phyloP scores from a whole-genome alignment of 2,888 invertebrate genomes.

The Nomada flava region DNA sequence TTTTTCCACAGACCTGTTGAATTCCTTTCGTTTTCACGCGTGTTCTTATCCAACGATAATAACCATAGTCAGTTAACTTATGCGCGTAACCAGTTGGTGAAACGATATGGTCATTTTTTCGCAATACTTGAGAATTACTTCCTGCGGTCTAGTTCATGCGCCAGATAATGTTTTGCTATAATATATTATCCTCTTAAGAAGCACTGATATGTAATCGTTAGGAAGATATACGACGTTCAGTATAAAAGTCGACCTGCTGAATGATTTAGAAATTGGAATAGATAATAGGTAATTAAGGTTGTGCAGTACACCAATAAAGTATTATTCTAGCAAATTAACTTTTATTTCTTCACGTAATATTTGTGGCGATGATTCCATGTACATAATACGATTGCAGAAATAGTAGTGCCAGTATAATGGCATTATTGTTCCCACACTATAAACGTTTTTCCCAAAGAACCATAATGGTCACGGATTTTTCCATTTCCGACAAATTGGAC shows the following conservation, averaged over 20 bases:
- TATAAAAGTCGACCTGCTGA: neutral
- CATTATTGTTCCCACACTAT: neutral
- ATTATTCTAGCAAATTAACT: neutral
- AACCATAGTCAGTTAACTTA: too few relatives aligned
- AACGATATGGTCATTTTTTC: too few relatives aligned
- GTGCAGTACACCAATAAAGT: neutral
- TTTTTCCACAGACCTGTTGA: conserved; percentile 43
- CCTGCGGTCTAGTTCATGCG: too few relatives aligned
- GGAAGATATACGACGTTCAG: neutral
- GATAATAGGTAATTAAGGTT: neutral
- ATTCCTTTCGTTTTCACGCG: conserved; percentile 4
- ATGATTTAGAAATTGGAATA: neutral
- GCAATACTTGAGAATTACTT: too few relatives aligned
- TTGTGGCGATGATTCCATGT: neutral
- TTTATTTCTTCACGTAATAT: neutral
- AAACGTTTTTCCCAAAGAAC: neutral
- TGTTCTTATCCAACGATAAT: too few relatives aligned
- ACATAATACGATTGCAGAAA: conserved; percentile 4
- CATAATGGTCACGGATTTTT: conserved; percentile 23
- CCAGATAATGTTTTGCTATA: too few relatives aligned
- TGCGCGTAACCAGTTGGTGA: too few relatives aligned
- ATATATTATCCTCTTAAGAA: too few relatives aligned
- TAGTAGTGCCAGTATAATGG: conserved; percentile 12
- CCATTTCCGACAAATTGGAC: conserved; percentile 34
- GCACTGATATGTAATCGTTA: neutral